Evolutionary conservation across 2,888 invertebrate genomes (phyloP), one percentile per base, ranked within the genome.

Genomic region (Clanis bilineata): DNA sequence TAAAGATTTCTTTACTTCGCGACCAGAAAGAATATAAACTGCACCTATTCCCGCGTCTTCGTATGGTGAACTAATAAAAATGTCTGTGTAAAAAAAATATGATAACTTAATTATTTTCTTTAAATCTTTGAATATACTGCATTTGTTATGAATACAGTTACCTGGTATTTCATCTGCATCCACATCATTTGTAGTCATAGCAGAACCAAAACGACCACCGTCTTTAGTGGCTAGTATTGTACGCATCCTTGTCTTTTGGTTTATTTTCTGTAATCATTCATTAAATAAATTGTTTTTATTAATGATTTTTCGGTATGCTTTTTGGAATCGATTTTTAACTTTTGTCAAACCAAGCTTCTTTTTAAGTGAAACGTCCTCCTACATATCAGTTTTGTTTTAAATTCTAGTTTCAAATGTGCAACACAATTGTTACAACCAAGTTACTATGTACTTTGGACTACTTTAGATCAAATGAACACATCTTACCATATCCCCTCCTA

Each of bases 51-150:
- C 82, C 0, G 36, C 39, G 3, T 80, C 66, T 63, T 86, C 86
- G 45, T 83, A 86, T 0, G 87, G 88, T 0, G 90, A 88, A 47
- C 88, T 81, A 0, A 89, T 76, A 15, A 85, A 76, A 7, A 89
- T 68, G 75, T 90, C 90, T 90, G 75, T 2, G 78, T 79, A 23
- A 15, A 59, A 32, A 41, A 23, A 15, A 47, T 28, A 47, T 25
- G 15, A 39, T 23, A 36, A 12, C 0, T 23, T 43, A 43, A 57
- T 28, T 1, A 12, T 7, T 18, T 18, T n/a, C n/a, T n/a, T n/a
- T n/a, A n/a, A n/a, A n/a, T n/a, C n/a, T n/a, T n/a, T n/a, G n/a
- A n/a, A n/a, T 4, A 7, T 28, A 32, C 71, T 12, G 10, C 5
- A 54, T 58, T 59, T 67, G 69, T 25, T 67, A 55, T 18, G 60